These are phyloP conservation scores for Phainopepla nitens DNA, from an alignment of 2,113 vertebrate genomes.

Conservation along the genomic window DNA sequence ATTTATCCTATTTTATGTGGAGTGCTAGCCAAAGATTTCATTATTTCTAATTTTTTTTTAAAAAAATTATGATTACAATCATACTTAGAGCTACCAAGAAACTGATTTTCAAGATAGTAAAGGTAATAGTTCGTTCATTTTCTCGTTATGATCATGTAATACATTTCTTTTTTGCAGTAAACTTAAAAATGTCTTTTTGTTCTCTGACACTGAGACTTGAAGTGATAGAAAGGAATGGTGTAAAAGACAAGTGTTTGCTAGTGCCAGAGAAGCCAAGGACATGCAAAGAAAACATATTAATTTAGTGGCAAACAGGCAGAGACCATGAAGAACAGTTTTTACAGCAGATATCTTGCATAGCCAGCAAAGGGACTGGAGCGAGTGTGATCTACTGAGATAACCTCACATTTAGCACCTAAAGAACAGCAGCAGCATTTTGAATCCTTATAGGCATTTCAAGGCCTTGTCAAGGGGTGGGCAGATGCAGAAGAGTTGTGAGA, in stretches of 20 bases:
- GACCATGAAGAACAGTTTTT: background rate
- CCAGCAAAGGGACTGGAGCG: background rate
- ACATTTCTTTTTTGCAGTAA: background rate
- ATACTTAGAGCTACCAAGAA: background rate
- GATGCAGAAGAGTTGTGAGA: background rate
- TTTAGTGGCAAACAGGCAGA: conserved; percentile 24
- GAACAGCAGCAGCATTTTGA: conserved; percentile 1
- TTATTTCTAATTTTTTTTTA: background rate
- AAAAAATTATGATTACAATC: background rate
- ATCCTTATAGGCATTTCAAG: background rate
- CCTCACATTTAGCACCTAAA: background rate
- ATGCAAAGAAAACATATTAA: conserved; percentile 50
- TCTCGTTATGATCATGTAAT: background rate
- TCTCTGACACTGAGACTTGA: background rate
- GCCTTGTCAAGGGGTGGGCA: background rate
- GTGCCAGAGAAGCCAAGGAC: conserved; percentile 27
- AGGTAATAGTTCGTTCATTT: background rate
- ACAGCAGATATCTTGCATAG: background rate
- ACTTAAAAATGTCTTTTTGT: background rate
- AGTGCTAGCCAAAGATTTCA: background rate
- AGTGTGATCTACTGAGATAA: conserved; percentile 13
- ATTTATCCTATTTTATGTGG: background rate
- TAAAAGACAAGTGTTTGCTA: conserved; percentile 8
- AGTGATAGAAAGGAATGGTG: background rate
- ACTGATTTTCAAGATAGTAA: background rate